Base-by-base conservation (phyloP, 2,888 invertebrate species). In the Heteromurus nitidus region DNA sequence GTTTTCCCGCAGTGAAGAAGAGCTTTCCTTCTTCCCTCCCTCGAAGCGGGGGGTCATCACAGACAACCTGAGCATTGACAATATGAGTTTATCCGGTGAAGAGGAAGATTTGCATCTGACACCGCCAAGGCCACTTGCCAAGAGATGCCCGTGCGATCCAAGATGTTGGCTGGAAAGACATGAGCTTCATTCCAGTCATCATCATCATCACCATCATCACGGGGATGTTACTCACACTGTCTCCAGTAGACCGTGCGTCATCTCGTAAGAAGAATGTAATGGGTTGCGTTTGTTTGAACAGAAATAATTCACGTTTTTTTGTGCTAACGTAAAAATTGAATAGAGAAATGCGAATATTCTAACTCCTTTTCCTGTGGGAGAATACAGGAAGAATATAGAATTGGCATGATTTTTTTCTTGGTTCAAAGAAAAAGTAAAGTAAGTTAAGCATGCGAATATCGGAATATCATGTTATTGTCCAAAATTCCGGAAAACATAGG, bases 61-160 rank as follows among this genome's bases (percentile, higher is more conserved):
- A 7, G 91, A 92, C 86, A 92, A 92, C 82, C 90, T 92, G 84
- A 91, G 91, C 73, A 91, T 92, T 85, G 92, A 92, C 87, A 91
- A 92, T 87, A 88, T 92, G 89, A 92, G 92, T 89, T 90, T 92
- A 88, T 92, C 92, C 80, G 91, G 91, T 3, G 90, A 90, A 86
- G 90, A 88, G 80, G 86, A 90, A 85, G 90, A 91, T 85, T 88
- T 91, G 81, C 90, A 91, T 86, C 88, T 91, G 26, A 89, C 90
- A 83, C 90, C 90, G 24, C 91, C 91, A 28, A 62, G 73, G 64
- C 80, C 79, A 20, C 74, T 80, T 11, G 53, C 88, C 60, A 89
- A 90, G 81, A 87, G 89, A 74, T 90, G 90, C 86, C 87, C 88
- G 16, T 91, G 90, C 86, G 90, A 90, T 85, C 88, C 86, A 13